Base-by-base conservation (phyloP, 2,113 vertebrate genomes). In the Ochotona curzoniae region DNA sequence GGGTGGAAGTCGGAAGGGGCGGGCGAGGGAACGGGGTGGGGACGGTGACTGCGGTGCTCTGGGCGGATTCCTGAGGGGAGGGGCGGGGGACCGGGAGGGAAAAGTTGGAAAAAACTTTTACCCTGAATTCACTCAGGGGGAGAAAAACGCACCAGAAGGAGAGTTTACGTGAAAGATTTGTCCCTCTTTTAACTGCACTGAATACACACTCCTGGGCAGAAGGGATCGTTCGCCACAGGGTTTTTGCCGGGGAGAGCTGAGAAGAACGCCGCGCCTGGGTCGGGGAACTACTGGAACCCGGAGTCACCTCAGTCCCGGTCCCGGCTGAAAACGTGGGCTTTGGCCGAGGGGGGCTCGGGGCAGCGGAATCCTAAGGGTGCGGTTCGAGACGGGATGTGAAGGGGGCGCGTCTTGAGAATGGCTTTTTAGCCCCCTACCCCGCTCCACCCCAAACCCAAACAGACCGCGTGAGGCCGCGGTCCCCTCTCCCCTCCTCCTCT, bases 51-150 rank as follows among this genome's bases (percentile, higher is more conserved):
- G 66, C 44, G 4, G 32, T 7, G n/a, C 94, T 95, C 71, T 82
- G 94, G 91, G 95, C 89, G 96, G 97, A 96, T 97, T 96, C 96
- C 96, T 95, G 82, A 87, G 97, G 95, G 93, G 89, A 84, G 90
- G 79, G 83, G 87, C n/a, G 14, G n/a, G 79, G 69, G 88, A 95
- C 82, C 32, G 75, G 90, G 93, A 95, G 74, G 64, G 82, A 90
- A 97, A 97, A 97, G 96, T 97, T 97, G 30, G 80, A 86, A 69
- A 76, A 95, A 97, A 96, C 91, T 96, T 96, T 93, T 96, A 91
- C 80, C 63, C 91, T 44, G 93, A 75, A 71, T 95, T 91, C 18
- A 21, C 38, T 86, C 32, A 20, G 67, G 66, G 38, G 51, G 87
- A 25, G 81, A 79, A 83, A 87, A 92, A 74, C 13, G 35, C 84